A percentile compares a stretch with the other conserved stretches of the same genome.
phyloP scores from a whole-genome alignment of 2,113 vertebrate species.

The Dasyprocta punctata region DNA sequence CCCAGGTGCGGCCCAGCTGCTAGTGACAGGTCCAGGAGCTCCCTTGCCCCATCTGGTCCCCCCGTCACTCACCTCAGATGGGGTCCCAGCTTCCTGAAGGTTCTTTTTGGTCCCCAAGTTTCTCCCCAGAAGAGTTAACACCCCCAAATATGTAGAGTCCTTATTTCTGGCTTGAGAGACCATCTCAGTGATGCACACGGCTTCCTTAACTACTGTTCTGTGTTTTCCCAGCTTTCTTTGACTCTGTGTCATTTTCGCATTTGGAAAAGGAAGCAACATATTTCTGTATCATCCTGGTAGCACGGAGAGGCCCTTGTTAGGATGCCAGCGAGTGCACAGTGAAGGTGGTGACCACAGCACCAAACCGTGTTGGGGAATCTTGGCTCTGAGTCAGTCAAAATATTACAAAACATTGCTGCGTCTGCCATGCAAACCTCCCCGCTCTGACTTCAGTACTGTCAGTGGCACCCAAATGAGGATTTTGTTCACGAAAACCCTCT shows the following conservation, averaged over 20 bases:
- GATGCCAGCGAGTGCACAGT: accelerated
- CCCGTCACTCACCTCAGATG: not conserved
- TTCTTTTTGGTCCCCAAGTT: not conserved
- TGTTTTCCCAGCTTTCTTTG: not conserved
- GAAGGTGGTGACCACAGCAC: not conserved
- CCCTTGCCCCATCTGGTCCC: not conserved
- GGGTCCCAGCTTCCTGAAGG: not conserved
- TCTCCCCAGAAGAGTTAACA: not conserved
- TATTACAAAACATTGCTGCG: not conserved
- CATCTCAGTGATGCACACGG: not conserved
- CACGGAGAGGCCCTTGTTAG: not conserved
- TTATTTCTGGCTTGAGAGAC: not conserved
- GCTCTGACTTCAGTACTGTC: not conserved
- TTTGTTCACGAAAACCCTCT: not conserved
- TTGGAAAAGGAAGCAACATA: not conserved
- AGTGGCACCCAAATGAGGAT: not conserved
- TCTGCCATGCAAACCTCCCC: not conserved
- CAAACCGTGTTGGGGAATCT: not conserved
- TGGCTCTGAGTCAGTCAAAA: not conserved
- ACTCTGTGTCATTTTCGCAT: not conserved
- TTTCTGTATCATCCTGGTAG: not conserved
- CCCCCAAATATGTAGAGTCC: not conserved
- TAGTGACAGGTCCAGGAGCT: accelerated
- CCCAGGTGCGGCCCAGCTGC: not conserved
- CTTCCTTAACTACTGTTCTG: not conserved